Evolutionary conservation across 1,140 invertebrate species (phyloP), one percentile per base, ranked within the genome.

Genomic region (Psilanteris sp.): DNA sequence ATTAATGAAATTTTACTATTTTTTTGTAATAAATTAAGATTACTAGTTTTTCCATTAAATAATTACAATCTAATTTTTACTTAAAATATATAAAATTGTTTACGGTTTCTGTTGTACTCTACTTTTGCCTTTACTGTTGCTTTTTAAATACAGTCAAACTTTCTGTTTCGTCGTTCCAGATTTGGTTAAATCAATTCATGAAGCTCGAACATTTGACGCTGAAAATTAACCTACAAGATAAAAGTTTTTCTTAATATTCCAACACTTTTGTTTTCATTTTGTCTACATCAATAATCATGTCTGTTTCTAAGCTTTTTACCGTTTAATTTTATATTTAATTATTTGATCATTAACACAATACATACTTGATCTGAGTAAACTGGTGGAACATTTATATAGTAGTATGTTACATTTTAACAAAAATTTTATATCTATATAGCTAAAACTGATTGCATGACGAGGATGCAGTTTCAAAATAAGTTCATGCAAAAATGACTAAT

Each of bases 231-330:
- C 13, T 20, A 11, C 14, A 43, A 52, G 59, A 52, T 43, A 52
- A 64, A 64, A 43, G 10, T 52, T 64, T 64, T 64, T 27, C 36
- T 14, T 3, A 36, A 46, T 43, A 52, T 52, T 52, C 46, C 34
- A 52, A 41, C 16, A 52, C 59, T 64, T 62, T 64, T 64, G 52
- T 64, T 64, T 64, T 64, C 46, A 29, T 64, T 43, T n/a, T 26
- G 15, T n/a, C 26, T 27, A 52, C 24, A 52, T 46, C 32, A 32
- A 37, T 36, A 27, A 8, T 8, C 36, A 43, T 52, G 29, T 66
- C 54, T 66, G 44, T 22, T 52, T 44, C 29, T 10, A 3, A 14
- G 9, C n/a, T 13, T 27, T 36, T 36, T 13, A 16, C 22, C 6
- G 14, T 11, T 16, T 0, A 10, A 44, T 39, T 31, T 16, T n/a